Conservation (phyloP, 2,113 vertebrate species). For the Lanius ludovicianus region DNA sequence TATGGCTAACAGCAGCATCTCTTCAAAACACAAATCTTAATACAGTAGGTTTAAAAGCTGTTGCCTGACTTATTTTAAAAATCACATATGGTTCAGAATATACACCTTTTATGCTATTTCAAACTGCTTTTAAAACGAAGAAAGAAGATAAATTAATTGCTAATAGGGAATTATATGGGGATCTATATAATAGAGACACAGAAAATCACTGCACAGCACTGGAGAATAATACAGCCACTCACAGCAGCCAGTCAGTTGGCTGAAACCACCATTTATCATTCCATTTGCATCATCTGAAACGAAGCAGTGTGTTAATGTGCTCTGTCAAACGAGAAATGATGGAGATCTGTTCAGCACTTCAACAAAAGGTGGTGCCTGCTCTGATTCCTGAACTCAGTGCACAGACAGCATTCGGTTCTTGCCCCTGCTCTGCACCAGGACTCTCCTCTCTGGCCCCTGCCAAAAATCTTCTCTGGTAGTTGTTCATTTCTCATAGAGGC, state of each 20-base stretch:
- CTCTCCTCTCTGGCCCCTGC: background rate
- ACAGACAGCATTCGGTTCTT: background rate
- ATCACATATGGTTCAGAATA: background rate
- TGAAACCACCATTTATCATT: constrained; percentile 2
- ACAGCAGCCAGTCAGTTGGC: background rate
- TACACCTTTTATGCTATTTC: background rate
- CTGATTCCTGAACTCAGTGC: background rate
- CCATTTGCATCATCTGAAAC: background rate
- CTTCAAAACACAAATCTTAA: background rate
- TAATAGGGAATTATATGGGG: background rate
- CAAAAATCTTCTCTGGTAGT: background rate
- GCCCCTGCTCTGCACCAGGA: background rate
- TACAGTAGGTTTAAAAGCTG: background rate
- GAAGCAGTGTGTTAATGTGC: background rate
- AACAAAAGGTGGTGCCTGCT: background rate
- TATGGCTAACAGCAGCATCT: background rate
- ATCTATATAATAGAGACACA: background rate
- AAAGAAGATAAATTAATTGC: background rate
- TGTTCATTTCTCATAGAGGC: background rate
- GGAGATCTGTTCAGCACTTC: background rate
- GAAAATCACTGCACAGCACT: background rate
- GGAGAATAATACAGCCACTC: background rate
- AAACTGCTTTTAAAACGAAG: background rate
- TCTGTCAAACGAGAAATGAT: background rate
- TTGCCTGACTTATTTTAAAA: background rate